phyloP scores from a whole-genome alignment of 2,797 vertebrate species.

The Dromococcyx pavoninus region DNA sequence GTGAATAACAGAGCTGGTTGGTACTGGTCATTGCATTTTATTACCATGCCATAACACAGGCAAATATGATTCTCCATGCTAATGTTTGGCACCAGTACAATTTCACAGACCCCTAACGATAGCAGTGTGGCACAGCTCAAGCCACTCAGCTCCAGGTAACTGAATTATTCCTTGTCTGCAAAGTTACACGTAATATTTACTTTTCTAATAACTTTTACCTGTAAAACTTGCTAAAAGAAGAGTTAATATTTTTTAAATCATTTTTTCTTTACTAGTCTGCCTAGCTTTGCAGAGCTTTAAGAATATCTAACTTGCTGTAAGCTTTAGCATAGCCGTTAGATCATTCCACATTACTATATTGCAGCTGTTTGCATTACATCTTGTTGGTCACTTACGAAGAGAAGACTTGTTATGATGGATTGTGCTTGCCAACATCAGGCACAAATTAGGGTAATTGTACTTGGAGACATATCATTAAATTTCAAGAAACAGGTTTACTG shows the following conservation, averaged over 20 bases:
- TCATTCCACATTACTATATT: background rate
- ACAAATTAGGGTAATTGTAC: constrained; percentile 19
- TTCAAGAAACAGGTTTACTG: background rate
- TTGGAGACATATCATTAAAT: background rate
- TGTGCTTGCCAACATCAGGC: background rate
- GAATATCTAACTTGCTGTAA: background rate
- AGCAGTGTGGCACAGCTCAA: background rate
- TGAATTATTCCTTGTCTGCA: background rate
- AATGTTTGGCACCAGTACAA: background rate
- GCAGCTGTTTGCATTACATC: background rate
- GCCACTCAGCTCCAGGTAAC: background rate
- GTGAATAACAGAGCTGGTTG: background rate
- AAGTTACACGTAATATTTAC: background rate
- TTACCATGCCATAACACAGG: background rate
- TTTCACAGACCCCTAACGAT: background rate
- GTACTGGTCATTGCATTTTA: constrained; percentile 7
- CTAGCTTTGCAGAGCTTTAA: background rate
- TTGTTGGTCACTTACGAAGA: background rate
- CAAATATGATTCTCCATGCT: background rate
- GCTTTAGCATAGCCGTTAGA: background rate
- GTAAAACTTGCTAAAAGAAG: background rate
- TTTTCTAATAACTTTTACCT: background rate
- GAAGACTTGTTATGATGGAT: background rate
- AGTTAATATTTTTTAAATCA: background rate
- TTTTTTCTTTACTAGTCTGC: background rate